Percentiles rank a stretch among this genome's conserved stretches.
Evolutionary conservation across 1,140 invertebrate species (phyloP).

Genomic region (Zaprionus davidi): DNA sequence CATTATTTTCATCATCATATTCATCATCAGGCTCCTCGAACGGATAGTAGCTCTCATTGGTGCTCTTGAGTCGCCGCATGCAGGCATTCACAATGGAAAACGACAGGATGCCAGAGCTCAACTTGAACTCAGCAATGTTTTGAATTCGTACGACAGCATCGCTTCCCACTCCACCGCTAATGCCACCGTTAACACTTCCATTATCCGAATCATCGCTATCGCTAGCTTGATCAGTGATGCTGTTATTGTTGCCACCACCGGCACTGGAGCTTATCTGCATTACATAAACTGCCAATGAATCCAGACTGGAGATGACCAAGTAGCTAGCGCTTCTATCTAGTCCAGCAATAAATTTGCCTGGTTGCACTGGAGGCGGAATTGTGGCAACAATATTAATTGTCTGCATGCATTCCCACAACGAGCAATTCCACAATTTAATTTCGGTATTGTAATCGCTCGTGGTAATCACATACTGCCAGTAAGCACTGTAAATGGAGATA

Average conservation of each 20-base stretch:
- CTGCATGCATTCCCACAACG: slow-evolving; percentile 96
- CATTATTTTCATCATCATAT: slow-evolving; percentile 82
- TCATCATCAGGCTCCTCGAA: slow-evolving; percentile 84
- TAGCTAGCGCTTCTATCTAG: slow-evolving; percentile 93
- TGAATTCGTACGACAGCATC: slow-evolving; percentile 70
- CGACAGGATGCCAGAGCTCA: slow-evolving; percentile 93
- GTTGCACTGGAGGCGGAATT: slow-evolving; percentile 76
- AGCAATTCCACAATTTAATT: slow-evolving; percentile 97
- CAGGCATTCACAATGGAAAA: slow-evolving; percentile 94
- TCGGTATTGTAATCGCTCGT: slow-evolving; percentile 95
- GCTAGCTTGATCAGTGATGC: slow-evolving; percentile 18
- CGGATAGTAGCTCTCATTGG: slow-evolving; percentile 84
- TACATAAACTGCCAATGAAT: slow-evolving; percentile 91
- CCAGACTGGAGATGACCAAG: slow-evolving; percentile 93
- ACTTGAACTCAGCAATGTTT: slow-evolving; percentile 92
- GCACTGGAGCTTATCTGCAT: slow-evolving; percentile 87
- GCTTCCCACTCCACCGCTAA: slow-evolving; percentile 7
- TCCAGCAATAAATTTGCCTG: slow-evolving; percentile 87
- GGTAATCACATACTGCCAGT: slow-evolving; percentile 97
- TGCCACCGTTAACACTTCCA: slow-evolving; percentile 16
- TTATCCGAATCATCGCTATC: slow-evolving; percentile 49
- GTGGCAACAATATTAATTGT: slow-evolving; percentile 89
- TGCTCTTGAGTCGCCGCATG: slow-evolving; percentile 84
- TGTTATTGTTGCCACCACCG: not conserved
- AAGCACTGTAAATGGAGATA: slow-evolving; percentile 44